These are phyloP conservation scores for Lepus europaeus DNA, from an alignment of 2,113 vertebrate genomes.

Conservation along the genomic window DNA sequence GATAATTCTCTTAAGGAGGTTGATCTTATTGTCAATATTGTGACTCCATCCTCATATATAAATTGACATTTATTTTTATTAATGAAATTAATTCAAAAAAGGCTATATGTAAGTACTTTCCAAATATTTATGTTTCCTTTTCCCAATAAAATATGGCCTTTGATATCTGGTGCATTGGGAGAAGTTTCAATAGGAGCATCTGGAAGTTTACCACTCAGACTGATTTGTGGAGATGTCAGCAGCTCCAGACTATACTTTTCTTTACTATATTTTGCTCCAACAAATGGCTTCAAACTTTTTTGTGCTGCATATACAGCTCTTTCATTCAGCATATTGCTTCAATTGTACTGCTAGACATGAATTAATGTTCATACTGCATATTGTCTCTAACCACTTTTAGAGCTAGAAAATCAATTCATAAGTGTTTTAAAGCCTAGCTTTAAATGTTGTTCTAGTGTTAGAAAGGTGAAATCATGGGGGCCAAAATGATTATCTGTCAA, in stretches of 20 bases:
- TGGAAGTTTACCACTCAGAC: neutral
- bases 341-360: conserved; percentile 21
- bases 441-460: neutral
- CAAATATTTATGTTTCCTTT: neutral
- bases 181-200: neutral
- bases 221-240: neutral
- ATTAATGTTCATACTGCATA: neutral
- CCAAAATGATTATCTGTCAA: neutral
- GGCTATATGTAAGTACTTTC: neutral
- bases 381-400: neutral
- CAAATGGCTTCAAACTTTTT: neutral
- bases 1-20: no score
- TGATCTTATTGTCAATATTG: neutral
- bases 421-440: neutral
- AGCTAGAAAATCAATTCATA: neutral
- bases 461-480: neutral
- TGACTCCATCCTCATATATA: neutral
- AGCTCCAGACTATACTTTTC: neutral
- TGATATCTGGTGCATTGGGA: neutral
- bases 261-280: neutral
- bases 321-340: neutral
- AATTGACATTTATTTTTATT: neutral
- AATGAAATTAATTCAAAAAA: neutral
- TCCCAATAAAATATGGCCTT: neutral
- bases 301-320: neutral